Percentiles rank a stretch among this genome's conserved stretches.
phyloP scores from a whole-genome alignment of 2,888 invertebrate genomes.

The Falcaria lacertinaria region DNA sequence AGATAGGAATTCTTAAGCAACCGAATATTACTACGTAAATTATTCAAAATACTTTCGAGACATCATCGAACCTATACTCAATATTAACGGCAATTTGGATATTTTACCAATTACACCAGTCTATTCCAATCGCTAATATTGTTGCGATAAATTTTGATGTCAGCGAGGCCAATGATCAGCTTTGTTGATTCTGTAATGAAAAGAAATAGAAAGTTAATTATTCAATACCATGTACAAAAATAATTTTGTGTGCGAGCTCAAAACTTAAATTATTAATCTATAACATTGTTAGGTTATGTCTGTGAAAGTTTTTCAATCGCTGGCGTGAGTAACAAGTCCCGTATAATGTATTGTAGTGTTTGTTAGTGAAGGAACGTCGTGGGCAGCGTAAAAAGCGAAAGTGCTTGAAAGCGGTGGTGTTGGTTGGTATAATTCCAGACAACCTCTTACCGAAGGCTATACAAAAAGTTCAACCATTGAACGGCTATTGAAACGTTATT shows the following conservation, averaged over 20 bases:
- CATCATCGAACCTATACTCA: no score
- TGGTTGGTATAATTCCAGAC: conserved; percentile 26
- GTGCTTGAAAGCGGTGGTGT: conserved; percentile 48
- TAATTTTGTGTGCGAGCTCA: no score
- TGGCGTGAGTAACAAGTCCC: conserved; percentile 15
- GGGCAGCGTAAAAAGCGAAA: conserved; percentile 50
- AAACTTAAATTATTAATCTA: background rate
- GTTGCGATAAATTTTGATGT: no score
- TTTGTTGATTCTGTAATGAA: background rate
- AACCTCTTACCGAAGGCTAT: conserved; percentile 27
- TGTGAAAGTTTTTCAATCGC: conserved; percentile 31
- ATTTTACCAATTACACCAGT: no score
- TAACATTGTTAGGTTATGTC: conserved; percentile 8
- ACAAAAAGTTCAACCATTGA: conserved; percentile 20
- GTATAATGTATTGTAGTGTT: conserved; percentile 14
- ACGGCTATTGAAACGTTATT: background rate
- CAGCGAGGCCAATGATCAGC: no score
- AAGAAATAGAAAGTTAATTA: background rate
- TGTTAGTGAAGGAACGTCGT: conserved; percentile 29
- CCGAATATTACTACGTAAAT: background rate
- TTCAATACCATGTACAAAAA: background rate
- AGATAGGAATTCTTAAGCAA: background rate
- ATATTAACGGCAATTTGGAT: no score
- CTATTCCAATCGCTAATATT: no score
- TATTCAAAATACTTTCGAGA: background rate